Conservation (phyloP, 2,113 vertebrate species). For the Pteruthius melanotis region DNA sequence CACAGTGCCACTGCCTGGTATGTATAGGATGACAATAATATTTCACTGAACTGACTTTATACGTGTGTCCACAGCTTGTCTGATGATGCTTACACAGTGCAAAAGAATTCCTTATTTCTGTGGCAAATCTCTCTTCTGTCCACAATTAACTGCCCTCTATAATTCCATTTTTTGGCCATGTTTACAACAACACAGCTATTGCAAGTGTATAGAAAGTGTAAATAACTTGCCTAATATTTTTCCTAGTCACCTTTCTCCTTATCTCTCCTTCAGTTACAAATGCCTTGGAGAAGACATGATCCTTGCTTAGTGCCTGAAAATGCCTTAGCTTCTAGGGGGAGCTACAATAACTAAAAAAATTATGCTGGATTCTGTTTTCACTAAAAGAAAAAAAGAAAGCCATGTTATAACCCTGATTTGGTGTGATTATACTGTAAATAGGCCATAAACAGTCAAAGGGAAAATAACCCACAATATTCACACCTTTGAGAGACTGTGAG, state of each 20-base stretch:
- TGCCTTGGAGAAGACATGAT: neutral
- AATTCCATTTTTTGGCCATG: neutral
- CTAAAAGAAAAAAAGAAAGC: neutral
- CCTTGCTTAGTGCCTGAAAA: neutral
- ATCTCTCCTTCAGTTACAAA: neutral
- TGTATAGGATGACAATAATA: neutral
- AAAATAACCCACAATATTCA: constrained; percentile 53
- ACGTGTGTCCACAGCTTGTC: neutral
- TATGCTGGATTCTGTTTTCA: neutral
- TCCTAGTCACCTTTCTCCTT: neutral
- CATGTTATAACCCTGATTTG: constrained; percentile 22
- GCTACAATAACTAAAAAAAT: neutral
- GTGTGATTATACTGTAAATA: constrained; percentile 43
- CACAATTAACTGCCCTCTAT: neutral
- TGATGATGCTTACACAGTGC: neutral
- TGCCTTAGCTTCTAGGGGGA: neutral
- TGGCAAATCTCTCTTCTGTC: neutral
- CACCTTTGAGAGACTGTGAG: neutral
- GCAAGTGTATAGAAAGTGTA: neutral
- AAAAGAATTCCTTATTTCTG: neutral
- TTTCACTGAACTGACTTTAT: neutral
- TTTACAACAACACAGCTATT: neutral
- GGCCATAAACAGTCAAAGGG: constrained; percentile 34
- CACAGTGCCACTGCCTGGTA: neutral
- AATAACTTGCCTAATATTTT: neutral